Conservation (phyloP, 2,113 vertebrate genomes). For the Perca flavescens region DNA sequence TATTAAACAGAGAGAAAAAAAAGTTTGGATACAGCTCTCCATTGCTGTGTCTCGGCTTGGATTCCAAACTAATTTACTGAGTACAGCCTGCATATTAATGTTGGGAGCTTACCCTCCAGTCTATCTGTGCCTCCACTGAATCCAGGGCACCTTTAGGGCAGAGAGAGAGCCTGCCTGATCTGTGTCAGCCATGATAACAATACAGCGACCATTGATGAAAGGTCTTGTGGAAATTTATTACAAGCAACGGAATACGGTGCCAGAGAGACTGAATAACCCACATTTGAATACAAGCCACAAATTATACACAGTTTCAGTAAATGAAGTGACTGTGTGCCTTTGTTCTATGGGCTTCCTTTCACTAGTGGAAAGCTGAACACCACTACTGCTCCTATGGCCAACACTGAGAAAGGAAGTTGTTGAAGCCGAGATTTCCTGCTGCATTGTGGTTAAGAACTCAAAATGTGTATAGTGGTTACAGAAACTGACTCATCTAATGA, state of each 20-base stretch:
- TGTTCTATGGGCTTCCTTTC: conserved; percentile 90
- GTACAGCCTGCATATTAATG: conserved; percentile 74
- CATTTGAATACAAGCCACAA: conserved; percentile 90
- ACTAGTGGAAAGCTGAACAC: conserved; percentile 87
- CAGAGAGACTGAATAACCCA: conserved; percentile 81
- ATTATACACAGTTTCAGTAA: conserved; percentile 92
- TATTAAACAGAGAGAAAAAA: conserved; percentile 23
- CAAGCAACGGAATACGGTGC: conserved; percentile 73
- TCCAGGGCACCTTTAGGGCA: conserved; percentile 72
- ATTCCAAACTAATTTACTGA: conserved; percentile 64
- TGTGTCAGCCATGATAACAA: conserved; percentile 76
- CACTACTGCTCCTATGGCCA: conserved; percentile 85
- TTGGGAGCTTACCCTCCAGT: conserved; percentile 47
- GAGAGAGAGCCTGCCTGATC: conserved; percentile 64
- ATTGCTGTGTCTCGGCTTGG: conserved; percentile 25
- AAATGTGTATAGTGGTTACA: conserved; percentile 94
- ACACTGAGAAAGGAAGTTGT: conserved; percentile 95
- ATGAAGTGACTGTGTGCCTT: conserved; percentile 88
- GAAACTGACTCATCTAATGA: conserved; percentile 97
- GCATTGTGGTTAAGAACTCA: conserved; percentile 91
- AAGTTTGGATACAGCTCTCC: conserved; percentile 31
- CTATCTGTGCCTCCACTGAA: conserved; percentile 63
- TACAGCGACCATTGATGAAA: conserved; percentile 76
- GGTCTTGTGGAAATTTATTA: conserved; percentile 78
- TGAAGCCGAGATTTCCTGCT: conserved; percentile 97